Percentiles rank a stretch among this genome's conserved stretches.
These are phyloP conservation scores for Bicyclus anynana DNA, from an alignment of 1,140 invertebrate genomes.

Conservation along the genomic window DNA sequence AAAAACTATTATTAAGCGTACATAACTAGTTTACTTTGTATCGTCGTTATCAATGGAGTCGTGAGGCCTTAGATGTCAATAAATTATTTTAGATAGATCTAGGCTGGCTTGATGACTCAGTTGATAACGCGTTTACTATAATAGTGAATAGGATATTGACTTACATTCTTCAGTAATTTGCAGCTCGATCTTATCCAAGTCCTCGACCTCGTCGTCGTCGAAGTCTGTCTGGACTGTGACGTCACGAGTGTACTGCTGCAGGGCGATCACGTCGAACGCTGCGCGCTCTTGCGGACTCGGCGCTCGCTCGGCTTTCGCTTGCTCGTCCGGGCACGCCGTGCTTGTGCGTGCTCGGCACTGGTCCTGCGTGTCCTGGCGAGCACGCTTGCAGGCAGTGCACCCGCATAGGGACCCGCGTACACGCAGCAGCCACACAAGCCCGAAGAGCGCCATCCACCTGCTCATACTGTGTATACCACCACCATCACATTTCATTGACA, in stretches of 20 bases:
- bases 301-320: constrained; percentile 28
- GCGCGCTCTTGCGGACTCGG: constrained; percentile 47
- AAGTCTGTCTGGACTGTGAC: constrained; percentile 69
- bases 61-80: too few species aligned
- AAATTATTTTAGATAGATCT: too few species aligned
- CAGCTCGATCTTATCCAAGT: constrained; percentile 67
- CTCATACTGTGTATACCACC: constrained; percentile 54
- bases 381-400: constrained; percentile 82
- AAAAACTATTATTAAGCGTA: too few species aligned
- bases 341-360: constrained; percentile 10
- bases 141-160: constrained; percentile 30
- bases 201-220: constrained; percentile 60
- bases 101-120: too few species aligned
- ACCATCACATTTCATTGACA: constrained; percentile 39
- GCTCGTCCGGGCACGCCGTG: constrained; percentile 10
- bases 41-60: too few species aligned
- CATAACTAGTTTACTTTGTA: too few species aligned
- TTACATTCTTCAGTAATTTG: constrained; percentile 68
- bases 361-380: constrained; percentile 66
- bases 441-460: constrained; percentile 87
- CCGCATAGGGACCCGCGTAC: constrained; percentile 86
- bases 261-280: constrained; percentile 62
- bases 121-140: too few species aligned
- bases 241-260: constrained; percentile 62
- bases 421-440: constrained; percentile 89